phyloP scores from a whole-genome alignment of 2,888 invertebrate genomes.

The Melinopterus prodromus region DNA sequence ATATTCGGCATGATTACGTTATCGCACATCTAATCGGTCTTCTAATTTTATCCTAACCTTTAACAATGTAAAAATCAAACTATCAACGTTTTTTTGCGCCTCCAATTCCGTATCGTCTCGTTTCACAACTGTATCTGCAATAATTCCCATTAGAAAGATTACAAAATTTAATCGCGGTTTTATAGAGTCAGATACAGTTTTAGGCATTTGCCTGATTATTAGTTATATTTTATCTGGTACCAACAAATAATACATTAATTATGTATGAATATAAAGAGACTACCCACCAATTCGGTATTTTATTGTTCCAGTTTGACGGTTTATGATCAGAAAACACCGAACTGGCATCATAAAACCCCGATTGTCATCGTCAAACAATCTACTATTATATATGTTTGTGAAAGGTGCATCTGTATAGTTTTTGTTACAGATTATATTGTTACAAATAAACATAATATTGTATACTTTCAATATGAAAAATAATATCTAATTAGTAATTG shows the following conservation, averaged over 20 bases:
- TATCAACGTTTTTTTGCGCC: neutral
- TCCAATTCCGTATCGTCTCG: neutral
- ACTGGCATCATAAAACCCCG: no score
- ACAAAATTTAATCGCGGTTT: neutral
- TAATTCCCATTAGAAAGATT: neutral
- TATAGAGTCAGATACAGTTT: neutral
- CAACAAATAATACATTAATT: neutral
- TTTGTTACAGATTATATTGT: no score
- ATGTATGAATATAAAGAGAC: no score
- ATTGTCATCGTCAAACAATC: no score
- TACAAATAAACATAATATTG: no score
- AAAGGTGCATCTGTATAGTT: no score
- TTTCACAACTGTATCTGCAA: conserved; percentile 4
- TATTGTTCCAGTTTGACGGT: no score
- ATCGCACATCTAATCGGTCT: neutral
- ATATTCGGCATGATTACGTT: neutral
- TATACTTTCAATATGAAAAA: no score
- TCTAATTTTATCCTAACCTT: neutral
- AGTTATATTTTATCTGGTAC: neutral
- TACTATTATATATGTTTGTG: no score
- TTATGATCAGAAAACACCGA: no score
- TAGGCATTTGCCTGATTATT: neutral
- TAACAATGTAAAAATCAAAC: neutral
- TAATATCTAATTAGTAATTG: no score
- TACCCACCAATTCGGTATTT: no score